Conservation (phyloP, 2,888 invertebrate species). For the Ptilodon capucinus region DNA sequence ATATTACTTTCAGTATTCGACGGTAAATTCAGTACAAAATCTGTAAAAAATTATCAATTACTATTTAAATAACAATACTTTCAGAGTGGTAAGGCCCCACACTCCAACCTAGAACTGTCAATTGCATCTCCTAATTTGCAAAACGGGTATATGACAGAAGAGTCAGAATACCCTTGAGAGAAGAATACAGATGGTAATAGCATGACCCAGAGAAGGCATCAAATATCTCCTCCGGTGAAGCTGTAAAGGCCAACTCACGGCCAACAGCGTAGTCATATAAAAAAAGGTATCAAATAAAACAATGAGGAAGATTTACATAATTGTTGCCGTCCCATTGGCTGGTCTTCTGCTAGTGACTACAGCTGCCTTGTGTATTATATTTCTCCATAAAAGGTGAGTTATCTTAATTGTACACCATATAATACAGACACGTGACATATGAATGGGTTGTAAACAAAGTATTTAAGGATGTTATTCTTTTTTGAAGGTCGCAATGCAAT, state of each 20-base stretch:
- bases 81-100: too few relatives aligned
- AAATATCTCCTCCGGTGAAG: not conserved
- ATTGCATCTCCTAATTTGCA: too few relatives aligned
- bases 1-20: too few relatives aligned
- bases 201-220: not conserved
- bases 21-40: too few relatives aligned
- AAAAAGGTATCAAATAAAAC: slow-evolving; percentile 5
- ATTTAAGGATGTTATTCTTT: not conserved
- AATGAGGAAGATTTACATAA: slow-evolving; percentile 8
- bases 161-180: too few relatives aligned
- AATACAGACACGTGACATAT: not conserved
- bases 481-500: not conserved
- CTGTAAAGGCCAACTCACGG: too few relatives aligned
- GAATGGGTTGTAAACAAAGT: not conserved
- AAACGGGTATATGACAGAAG: too few relatives aligned
- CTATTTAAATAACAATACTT: too few relatives aligned
- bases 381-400: slow-evolving; percentile 10
- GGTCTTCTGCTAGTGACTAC: slow-evolving; percentile 7
- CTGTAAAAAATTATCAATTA: too few relatives aligned
- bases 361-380: slow-evolving; percentile 9
- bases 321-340: slow-evolving; percentile 6
- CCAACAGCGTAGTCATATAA: too few relatives aligned
- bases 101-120: too few relatives aligned
- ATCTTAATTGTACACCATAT: not conserved
- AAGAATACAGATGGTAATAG: not conserved